Conservation (phyloP, 92 coral and sea anemone species). For the Desmophyllum pertusum region DNA sequence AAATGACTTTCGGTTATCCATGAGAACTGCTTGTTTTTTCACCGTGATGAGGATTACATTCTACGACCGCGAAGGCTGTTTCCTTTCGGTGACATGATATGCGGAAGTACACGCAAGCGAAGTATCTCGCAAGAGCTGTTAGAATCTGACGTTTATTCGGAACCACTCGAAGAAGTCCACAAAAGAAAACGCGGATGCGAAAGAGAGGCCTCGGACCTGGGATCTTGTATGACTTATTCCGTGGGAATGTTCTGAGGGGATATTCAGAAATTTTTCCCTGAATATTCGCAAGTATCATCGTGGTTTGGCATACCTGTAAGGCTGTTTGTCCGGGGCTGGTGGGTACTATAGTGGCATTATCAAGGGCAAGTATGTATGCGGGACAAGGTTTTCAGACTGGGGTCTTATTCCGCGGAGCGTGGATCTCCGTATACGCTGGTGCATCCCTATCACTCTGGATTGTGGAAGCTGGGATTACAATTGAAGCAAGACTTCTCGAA, state of each 20-base stretch:
- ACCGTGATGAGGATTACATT: constrained; percentile 70
- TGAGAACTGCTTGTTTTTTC: constrained; percentile 84
- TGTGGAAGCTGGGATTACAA: constrained; percentile 87
- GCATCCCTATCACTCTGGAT: constrained; percentile 73
- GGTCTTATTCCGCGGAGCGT: constrained; percentile 92
- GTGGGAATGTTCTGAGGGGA: constrained; percentile 57
- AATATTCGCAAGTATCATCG: constrained; percentile 63
- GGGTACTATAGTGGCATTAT: constrained; percentile 82
- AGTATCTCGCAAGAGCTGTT: constrained; percentile 73
- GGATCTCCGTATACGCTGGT: constrained; percentile 85
- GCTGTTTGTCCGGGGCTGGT: constrained; percentile 83
- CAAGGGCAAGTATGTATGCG: constrained; percentile 80
- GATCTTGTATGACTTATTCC: constrained; percentile 64
- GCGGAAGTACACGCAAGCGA: constrained; percentile 81
- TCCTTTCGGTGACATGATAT: constrained; percentile 76
- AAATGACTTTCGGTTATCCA: constrained; percentile 80
- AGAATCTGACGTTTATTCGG: constrained; percentile 86
- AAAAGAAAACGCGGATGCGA: constrained; percentile 59
- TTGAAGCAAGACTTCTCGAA: constrained; percentile 85
- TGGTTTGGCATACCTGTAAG: constrained; percentile 86
- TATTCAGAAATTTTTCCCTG: constrained; percentile 76
- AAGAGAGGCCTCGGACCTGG: constrained; percentile 59
- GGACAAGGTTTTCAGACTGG: constrained; percentile 73
- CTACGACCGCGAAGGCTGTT: constrained; percentile 74
- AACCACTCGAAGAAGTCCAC: constrained; percentile 78